Conservation (phyloP, 2,888 invertebrate genomes). For the Ornithoptera alexandrae region DNA sequence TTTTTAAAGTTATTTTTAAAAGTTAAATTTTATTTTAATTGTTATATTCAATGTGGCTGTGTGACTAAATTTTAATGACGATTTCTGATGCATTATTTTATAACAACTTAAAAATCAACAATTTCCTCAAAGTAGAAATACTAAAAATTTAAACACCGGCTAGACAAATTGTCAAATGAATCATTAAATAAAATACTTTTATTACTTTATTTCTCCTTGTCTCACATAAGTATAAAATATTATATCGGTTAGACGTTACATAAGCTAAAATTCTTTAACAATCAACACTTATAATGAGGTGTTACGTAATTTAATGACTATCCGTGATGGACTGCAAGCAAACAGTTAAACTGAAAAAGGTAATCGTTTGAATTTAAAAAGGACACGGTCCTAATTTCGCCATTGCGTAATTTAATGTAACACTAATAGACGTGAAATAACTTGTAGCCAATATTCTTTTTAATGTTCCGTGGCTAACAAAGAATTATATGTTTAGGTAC, state of each 20-base stretch:
- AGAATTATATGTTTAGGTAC: background rate
- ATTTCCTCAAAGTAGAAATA: background rate
- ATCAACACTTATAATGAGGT: conserved; percentile 10
- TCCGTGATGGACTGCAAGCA: background rate
- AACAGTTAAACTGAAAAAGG: background rate
- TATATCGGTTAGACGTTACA: background rate
- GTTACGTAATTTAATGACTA: conserved; percentile 8
- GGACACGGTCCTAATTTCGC: background rate
- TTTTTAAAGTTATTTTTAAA: too few species aligned
- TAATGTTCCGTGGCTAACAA: background rate
- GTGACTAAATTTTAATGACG: too few species aligned
- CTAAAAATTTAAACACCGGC: background rate
- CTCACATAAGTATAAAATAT: conserved; percentile 1
- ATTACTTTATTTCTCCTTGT: background rate
- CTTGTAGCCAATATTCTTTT: background rate
- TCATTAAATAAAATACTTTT: background rate
- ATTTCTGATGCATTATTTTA: too few species aligned
- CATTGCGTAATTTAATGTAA: background rate
- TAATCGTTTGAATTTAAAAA: background rate
- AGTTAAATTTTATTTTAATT: too few species aligned
- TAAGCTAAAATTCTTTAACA: conserved; percentile 11
- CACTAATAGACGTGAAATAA: background rate
- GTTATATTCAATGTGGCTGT: too few species aligned
- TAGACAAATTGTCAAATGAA: background rate
- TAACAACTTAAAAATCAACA: background rate